Evolutionary conservation across 2,888 invertebrate species (phyloP).

Genomic region (Brenthis ino): DNA sequence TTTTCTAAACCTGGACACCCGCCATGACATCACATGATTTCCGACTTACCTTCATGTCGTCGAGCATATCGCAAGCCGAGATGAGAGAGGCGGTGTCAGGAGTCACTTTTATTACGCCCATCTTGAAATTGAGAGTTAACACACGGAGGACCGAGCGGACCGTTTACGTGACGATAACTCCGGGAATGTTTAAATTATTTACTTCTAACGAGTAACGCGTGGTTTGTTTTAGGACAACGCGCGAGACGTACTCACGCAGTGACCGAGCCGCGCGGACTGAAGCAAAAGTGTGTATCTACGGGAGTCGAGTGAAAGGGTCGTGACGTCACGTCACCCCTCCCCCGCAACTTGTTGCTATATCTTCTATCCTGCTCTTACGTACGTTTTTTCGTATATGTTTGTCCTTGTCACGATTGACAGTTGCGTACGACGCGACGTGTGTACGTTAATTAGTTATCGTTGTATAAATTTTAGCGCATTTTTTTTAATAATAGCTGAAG

Average conservation of each 20-base stretch:
- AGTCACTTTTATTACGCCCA: constrained; percentile 77
- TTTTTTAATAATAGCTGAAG: constrained; percentile 15
- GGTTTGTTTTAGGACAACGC: constrained; percentile 66
- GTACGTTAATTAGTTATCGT: constrained; percentile 25
- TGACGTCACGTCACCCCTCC: constrained; percentile 82
- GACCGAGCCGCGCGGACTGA: constrained; percentile 81
- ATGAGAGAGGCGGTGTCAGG: constrained; percentile 72
- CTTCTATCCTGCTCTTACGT: constrained; percentile 53
- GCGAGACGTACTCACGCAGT: constrained; percentile 74
- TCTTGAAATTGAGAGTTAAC: constrained; percentile 48
- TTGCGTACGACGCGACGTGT: constrained; percentile 40
- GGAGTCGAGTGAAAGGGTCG: constrained; percentile 73
- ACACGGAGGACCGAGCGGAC: constrained; percentile 66
- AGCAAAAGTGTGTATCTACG: constrained; percentile 56
- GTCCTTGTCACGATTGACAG: constrained; percentile 63
- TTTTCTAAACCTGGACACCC: constrained; percentile 56
- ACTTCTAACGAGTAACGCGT: constrained; percentile 62
- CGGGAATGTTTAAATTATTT: constrained; percentile 49
- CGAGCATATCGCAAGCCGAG: constrained; percentile 76
- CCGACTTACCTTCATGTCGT: constrained; percentile 75
- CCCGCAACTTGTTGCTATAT: constrained; percentile 74
- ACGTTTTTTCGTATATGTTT: constrained; percentile 50
- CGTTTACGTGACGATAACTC: constrained; percentile 61
- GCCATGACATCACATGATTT: constrained; percentile 52
- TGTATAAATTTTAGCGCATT: constrained; percentile 18